These are phyloP conservation scores for Plumapathes pennacea DNA, from an alignment of 92 coral and sea anemone genomes.

Conservation along the genomic window DNA sequence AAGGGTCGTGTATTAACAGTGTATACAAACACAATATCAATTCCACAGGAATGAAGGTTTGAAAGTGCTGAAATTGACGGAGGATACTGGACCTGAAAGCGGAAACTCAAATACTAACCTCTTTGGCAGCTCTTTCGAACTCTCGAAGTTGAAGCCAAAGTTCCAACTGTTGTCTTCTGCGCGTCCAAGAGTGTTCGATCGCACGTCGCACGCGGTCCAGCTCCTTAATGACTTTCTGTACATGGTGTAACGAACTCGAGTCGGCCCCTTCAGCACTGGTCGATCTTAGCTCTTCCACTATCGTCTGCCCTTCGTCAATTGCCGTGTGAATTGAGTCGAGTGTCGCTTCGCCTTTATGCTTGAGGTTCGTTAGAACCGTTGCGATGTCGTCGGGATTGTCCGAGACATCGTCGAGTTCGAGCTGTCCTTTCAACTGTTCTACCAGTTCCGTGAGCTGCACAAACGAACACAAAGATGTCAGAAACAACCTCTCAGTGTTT, in stretches of 20 bases:
- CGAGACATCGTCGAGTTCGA: slow-evolving; percentile 95
- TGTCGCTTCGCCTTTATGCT: slow-evolving; percentile 94
- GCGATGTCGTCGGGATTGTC: slow-evolving; percentile 99
- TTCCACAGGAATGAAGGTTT: no score
- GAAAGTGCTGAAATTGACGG: no score
- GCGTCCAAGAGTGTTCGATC: slow-evolving; percentile 94
- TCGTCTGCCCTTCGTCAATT: slow-evolving; percentile 93
- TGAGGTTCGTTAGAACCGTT: slow-evolving; percentile 83
- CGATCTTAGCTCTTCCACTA: slow-evolving; percentile 84
- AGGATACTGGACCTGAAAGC: no score
- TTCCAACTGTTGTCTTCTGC: slow-evolving; percentile 92
- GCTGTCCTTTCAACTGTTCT: slow-evolving; percentile 86
- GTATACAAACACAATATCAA: no score
- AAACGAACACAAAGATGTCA: slow-evolving; percentile 39
- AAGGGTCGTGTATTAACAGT: no score
- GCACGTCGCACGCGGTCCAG: slow-evolving; percentile 88
- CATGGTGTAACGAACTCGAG: slow-evolving; percentile 93
- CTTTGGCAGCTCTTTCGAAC: slow-evolving; percentile 95
- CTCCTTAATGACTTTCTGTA: slow-evolving; percentile 93
- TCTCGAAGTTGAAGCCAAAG: slow-evolving; percentile 94
- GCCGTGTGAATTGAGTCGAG: slow-evolving; percentile 90
- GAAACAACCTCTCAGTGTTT: no score
- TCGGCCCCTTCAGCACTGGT: slow-evolving; percentile 88
- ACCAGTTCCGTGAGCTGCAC: slow-evolving; percentile 87
- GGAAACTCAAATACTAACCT: slow-evolving; percentile 65